Base-by-base conservation (phyloP, 2,888 invertebrate species). In the Pollenia labialis region DNA sequence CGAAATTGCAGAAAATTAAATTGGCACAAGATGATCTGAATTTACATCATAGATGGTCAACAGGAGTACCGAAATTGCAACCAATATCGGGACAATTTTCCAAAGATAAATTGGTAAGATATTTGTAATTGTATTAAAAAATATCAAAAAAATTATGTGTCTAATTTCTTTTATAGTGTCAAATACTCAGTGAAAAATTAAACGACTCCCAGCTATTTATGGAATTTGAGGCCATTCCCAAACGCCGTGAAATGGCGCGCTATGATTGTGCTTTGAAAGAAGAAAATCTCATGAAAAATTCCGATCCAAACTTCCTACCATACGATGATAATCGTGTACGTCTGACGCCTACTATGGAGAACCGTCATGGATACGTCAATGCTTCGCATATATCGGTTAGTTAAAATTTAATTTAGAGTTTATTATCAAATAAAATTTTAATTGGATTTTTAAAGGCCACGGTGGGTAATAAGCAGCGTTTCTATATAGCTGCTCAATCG, bases 361-460 rank as follows among this genome's bases (percentile, higher is more conserved):
- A 99, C 93, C 96, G 96, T 76, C 95, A 95, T 90, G 98, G 98
- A 14, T 99, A 98, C 90, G 97, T 98, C 89, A 98, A 98, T 94
- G 98, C 98, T 1, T 98, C 98, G 3, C 97, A 98, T 91, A 95
- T 98, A 87, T 97, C 97, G 90, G 98, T 97, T 92, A 92, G 89
- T 85, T 14, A 3, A 14, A 62, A 52, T 48, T 0, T 7, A n/a
- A 50, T 60, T 48, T 40, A 58, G 14, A 8, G 44, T 12, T 32
- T 23, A 10, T n/a, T 12, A 10, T 18, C 3, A 14, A 58, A 0
- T 42, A n/a, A 23, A 0, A 14, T 42, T 16, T 71, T 1, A 48
- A 52, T 72, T 48, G 23, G 79, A 66, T 46, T 85, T 44, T 89
- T 91, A 0, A 91, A 97, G 97, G 96, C 97, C 91, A 96, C 96